Percentiles rank a stretch among this genome's conserved stretches.
Evolutionary conservation across 1,140 invertebrate genomes (phyloP).

Genomic region (Drosophila sproati): DNA sequence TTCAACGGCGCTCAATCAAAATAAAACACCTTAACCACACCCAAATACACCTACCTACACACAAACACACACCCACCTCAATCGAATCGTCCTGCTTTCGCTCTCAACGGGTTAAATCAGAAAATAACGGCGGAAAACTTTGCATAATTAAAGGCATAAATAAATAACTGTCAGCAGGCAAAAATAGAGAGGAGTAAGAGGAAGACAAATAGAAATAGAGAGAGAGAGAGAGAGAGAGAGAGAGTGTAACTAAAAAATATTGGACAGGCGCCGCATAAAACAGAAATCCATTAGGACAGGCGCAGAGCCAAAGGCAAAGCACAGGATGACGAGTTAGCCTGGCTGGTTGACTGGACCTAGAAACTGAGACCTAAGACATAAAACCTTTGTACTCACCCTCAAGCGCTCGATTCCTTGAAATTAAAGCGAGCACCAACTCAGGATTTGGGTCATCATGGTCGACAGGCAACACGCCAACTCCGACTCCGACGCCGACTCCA

Average conservation of each 20-base stretch:
- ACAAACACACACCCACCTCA: slow-evolving; percentile 29
- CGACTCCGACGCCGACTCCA: slow-evolving; percentile 74
- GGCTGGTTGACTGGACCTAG: slow-evolving; percentile 4
- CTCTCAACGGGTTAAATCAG: slow-evolving; percentile 15
- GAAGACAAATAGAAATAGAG: not conserved
- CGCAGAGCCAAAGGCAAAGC: slow-evolving; percentile 48
- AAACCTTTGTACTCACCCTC: slow-evolving; percentile 89
- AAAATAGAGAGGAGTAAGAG: not conserved
- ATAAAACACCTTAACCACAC: slow-evolving; percentile 28
- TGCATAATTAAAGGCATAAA: slow-evolving; percentile 71
- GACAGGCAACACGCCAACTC: slow-evolving; percentile 45
- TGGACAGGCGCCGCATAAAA: slow-evolving; percentile 6
- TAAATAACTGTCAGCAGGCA: slow-evolving; percentile 41
- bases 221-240: not conserved
- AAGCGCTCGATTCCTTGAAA: slow-evolving; percentile 93
- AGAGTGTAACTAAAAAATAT: slow-evolving; percentile 21
- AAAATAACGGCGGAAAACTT: slow-evolving; percentile 62
- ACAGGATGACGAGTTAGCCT: slow-evolving; percentile 49
- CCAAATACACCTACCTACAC: slow-evolving; percentile 12
- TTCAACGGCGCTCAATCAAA: slow-evolving; percentile 53
- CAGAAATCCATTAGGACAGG: slow-evolving; percentile 47
- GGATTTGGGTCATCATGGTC: slow-evolving; percentile 87
- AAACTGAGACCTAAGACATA: not conserved
- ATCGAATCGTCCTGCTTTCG: not conserved
- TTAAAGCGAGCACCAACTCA: slow-evolving; percentile 92